Base-by-base conservation (phyloP, 2,113 vertebrate genomes). In the Grus americana region DNA sequence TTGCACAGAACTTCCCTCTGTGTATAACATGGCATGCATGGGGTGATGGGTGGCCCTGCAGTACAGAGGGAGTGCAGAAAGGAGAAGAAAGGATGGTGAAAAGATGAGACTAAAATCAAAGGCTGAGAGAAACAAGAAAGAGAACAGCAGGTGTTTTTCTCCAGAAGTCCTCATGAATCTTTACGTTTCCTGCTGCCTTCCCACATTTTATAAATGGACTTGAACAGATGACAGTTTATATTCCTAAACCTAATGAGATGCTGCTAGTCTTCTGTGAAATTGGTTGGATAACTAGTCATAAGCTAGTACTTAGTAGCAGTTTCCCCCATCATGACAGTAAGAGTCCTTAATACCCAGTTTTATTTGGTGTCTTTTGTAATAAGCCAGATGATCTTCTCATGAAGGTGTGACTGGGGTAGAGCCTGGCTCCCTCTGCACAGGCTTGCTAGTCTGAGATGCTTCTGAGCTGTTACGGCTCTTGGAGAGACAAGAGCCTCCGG, bases 131-230 rank as follows among this genome's bases (percentile, higher is more conserved):
- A 93, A 82, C 57, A 29, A 84, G 68, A 75, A 54, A 74, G 38
- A 94, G 75, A 67, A 68, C 68, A 20, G 46, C 49, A 63, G 78
- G 91, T 72, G 59, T 74, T 58, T 68, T 90, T 71, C 72, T 86
- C 62, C 74, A 67, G 84, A 87, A 47, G 59, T 54, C 63, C 61
- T 78, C 9, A 42, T 81, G 73, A 89, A 90, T 95, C 59, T 79
- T 95, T 50, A 90, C 91, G 83, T 86, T 93, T 63, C 97, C 94
- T 79, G 98, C 49, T 96, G 94, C 92, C 94, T 97, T 96, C 94
- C 91, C 95, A 94, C 91, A 74, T 71, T 82, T 91, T 74, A 63
- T 96, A 57, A 94, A 59, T 85, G 83, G 81, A 44, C 44, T 14
- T 29, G 42, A 93, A 87, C 44, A 92, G 90, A 95, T 61, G 47